Percentiles rank a stretch among this genome's conserved stretches.
phyloP scores from a whole-genome alignment of 2,797 vertebrate species.

The Lacerta bilineata region DNA sequence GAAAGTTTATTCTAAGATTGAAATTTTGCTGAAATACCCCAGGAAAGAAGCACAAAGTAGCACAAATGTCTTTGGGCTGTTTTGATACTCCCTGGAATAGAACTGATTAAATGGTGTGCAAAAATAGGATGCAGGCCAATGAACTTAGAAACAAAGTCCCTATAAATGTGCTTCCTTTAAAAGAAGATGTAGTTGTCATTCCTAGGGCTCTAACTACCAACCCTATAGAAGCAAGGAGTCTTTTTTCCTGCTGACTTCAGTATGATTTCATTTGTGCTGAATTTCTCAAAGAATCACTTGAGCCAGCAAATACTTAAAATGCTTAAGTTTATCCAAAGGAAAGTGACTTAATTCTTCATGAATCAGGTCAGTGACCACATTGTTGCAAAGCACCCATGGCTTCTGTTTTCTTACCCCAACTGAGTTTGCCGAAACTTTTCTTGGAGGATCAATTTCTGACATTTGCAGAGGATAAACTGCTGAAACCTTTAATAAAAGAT shows the following conservation, averaged over 20 bases:
- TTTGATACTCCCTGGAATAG: neutral
- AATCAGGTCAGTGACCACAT: slow-evolving; percentile 8
- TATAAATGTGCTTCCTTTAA: neutral
- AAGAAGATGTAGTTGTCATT: neutral
- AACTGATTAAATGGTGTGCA: neutral
- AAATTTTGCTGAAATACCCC: neutral
- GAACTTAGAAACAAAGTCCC: neutral
- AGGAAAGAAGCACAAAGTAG: slow-evolving; percentile 7
- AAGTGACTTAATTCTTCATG: slow-evolving; percentile 12
- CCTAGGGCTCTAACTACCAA: neutral
- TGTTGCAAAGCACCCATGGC: neutral
- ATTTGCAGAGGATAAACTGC: slow-evolving; percentile 23
- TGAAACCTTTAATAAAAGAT: slow-evolving; percentile 41
- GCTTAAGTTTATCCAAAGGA: neutral
- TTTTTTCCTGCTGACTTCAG: neutral
- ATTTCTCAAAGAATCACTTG: slow-evolving; percentile 5
- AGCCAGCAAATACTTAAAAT: neutral
- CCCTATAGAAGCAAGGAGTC: neutral
- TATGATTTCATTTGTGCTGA: neutral
- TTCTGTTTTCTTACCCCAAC: neutral
- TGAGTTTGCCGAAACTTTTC: slow-evolving; percentile 19
- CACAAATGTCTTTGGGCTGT: neutral
- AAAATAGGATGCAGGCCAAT: neutral
- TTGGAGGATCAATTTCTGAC: slow-evolving; percentile 21
- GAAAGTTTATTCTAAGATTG: neutral